Evolutionary conservation across 2,888 invertebrate genomes (phyloP).

Genomic region (Lithophane semibrunnea): DNA sequence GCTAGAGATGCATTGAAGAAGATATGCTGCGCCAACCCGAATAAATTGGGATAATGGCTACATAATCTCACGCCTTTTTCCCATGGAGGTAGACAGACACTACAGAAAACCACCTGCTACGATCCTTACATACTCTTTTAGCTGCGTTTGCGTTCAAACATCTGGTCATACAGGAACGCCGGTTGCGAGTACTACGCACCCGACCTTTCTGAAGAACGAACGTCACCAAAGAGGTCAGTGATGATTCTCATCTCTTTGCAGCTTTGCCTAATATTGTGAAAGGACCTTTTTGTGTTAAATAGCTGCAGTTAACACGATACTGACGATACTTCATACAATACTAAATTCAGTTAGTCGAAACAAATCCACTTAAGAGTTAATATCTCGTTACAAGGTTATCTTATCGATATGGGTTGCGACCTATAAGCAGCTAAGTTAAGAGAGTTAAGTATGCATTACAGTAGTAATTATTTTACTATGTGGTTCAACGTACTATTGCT

Average conservation of each 20-base stretch:
- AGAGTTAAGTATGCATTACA: constrained; percentile 56
- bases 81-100: not conserved
- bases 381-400: constrained; percentile 75
- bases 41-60: not conserved
- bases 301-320: constrained; percentile 4
- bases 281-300: not conserved
- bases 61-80: not conserved
- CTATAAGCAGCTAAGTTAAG: constrained; percentile 64
- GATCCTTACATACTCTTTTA: not conserved
- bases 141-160: not conserved
- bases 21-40: not conserved
- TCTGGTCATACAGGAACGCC: not conserved
- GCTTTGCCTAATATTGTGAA: not conserved
- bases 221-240: not conserved
- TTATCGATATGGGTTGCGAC: constrained; percentile 81
- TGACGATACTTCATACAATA: constrained; percentile 12
- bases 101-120: not conserved
- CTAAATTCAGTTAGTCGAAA: constrained; percentile 12
- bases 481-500: constrained; percentile 72
- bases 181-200: not conserved
- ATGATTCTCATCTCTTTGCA: not conserved
- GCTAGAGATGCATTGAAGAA: not conserved
- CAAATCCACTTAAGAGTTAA: constrained; percentile 43
- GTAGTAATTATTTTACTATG: constrained; percentile 70
- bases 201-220: not conserved